Conservation (phyloP, 2,113 vertebrate genomes). For the Chaetodon trifascialis region DNA sequence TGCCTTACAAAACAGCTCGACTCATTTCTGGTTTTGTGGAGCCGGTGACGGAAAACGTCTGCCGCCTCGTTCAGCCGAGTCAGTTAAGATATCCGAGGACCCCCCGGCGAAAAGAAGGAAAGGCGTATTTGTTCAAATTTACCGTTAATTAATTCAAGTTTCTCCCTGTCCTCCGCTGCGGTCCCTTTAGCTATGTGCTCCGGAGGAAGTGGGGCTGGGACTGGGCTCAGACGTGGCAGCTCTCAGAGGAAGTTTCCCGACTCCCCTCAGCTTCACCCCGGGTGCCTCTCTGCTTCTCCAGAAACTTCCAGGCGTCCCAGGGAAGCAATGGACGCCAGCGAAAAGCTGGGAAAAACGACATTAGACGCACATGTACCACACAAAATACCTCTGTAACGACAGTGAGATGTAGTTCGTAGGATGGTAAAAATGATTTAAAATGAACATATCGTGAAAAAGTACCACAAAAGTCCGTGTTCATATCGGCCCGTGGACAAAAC, state of each 20-base stretch:
- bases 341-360: not conserved
- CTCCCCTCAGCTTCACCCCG: slow-evolving; percentile 12
- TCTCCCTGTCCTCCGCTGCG: slow-evolving; percentile 32
- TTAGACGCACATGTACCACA: not conserved
- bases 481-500: not conserved
- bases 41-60: slow-evolving; percentile 42
- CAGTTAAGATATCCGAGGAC: not conserved
- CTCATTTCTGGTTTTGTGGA: not conserved
- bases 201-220: slow-evolving; percentile 8
- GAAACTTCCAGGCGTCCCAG: slow-evolving; percentile 27
- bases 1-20: not conserved
- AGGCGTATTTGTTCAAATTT: slow-evolving; percentile 42
- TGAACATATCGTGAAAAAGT: not conserved
- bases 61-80: not conserved
- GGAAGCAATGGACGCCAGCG: too few relatives aligned
- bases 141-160: slow-evolving; percentile 58
- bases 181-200: slow-evolving; percentile 14
- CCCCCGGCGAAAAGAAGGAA: not conserved
- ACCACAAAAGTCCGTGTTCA: not conserved
- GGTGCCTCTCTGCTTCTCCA: not conserved
- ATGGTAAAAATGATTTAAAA: not conserved
- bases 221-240: slow-evolving; percentile 61
- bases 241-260: slow-evolving; percentile 56
- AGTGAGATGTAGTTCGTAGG: not conserved
- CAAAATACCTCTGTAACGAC: not conserved